Percentiles rank a stretch among this genome's conserved stretches.
These are phyloP conservation scores for Halichondria panicea DNA, from an alignment of 37 sponge, comb jelly and placozoan species.

Conservation along the genomic window DNA sequence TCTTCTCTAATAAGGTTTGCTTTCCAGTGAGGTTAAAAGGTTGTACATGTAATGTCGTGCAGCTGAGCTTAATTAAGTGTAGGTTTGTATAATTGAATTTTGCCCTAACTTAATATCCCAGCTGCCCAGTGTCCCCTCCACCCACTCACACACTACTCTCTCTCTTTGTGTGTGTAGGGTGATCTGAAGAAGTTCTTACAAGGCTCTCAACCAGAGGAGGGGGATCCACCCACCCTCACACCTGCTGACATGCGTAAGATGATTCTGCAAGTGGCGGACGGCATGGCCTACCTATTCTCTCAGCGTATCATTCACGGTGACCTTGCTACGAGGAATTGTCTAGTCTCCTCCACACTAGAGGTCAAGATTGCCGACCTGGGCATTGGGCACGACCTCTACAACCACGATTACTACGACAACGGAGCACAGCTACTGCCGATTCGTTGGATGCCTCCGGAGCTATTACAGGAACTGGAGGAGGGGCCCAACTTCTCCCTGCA, in stretches of 20 bases:
- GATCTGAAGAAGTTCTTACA: constrained; percentile 77
- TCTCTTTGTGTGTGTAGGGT: constrained; percentile 56
- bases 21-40: not conserved
- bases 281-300: constrained; percentile 81
- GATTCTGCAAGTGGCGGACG: constrained; percentile 73
- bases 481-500: constrained; percentile 78
- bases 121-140: not conserved
- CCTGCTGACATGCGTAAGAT: constrained; percentile 47
- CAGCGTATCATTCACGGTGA: constrained; percentile 83
- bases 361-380: constrained; percentile 89
- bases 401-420: constrained; percentile 83
- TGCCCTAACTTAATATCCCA: not conserved
- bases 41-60: not conserved
- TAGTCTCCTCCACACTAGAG: constrained; percentile 59
- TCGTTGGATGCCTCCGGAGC: constrained; percentile 94
- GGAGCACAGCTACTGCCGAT: constrained; percentile 80
- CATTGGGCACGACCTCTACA: constrained; percentile 83
- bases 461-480: constrained; percentile 25
- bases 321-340: constrained; percentile 85
- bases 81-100: not conserved
- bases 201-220: constrained; percentile 32
- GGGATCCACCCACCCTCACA: constrained; percentile 27
- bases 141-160: too few species aligned
- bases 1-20: too few species aligned
- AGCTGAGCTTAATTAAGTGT: not conserved